Base-by-base conservation (phyloP, 2,888 invertebrate genomes). In the Yponomeuta cagnagella region DNA sequence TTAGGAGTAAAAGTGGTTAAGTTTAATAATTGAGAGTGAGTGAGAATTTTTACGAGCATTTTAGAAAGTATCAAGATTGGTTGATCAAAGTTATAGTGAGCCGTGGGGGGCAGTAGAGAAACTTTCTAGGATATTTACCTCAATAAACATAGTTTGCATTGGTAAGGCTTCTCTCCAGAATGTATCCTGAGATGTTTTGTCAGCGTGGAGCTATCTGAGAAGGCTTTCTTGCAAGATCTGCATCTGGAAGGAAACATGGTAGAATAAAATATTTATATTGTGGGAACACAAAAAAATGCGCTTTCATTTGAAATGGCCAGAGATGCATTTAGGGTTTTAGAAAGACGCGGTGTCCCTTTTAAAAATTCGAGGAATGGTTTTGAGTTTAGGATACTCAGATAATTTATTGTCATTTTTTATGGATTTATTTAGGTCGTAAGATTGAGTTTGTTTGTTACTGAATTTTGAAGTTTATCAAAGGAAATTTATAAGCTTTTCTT, bases 131-230 rank as follows among this genome's bases (percentile, higher is more conserved):
- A 43, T 63, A 73, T 76, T 80, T 77, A 94, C 90, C 98, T 94
- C 76, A 99, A 94, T 80, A 98, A 93, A 87, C 99, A 99, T 73
- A 99, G 91, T 91, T 98, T 98, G 90, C 99, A 99, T 84, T 98
- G 98, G 86, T 99, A 99, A 0, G 99, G 99, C 87, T 99, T 99
- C 88, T 98, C 98, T 30, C 97, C 97, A 93, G 94, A 94, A 75
- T 94, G 95, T 82, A 99, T 98, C 78, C 98, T 93, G 74, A 99
- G 93, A 88, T 99, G 99, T 87, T 99, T 99, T 70, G 99, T 99
- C 71, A 99, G 92, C 1, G 99, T 99, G 63, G 99, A 99, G 81
- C 98, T 98, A 89, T 99, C 99, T 5, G 99, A 99, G 89, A 99
- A 99, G 3, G 99, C 98, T 85, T 99, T 99, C 84, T 98, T 98